Evolutionary conservation across 2,797 vertebrate genomes (phyloP).

Genomic region (Pangasius larnaudii): DNA sequence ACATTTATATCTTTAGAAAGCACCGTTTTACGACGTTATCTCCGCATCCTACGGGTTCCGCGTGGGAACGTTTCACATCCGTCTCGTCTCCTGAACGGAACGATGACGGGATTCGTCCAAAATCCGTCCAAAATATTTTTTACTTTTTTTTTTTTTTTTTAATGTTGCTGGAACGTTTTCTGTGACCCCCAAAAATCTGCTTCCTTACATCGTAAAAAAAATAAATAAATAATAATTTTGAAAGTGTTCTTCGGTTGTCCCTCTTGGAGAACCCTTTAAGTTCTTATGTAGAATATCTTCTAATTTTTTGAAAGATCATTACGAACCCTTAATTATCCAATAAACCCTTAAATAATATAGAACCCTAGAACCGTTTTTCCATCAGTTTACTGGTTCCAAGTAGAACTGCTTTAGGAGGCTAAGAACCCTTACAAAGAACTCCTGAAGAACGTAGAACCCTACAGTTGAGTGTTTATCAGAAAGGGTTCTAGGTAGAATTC

Average conservation of each 20-base stretch:
- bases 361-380: neutral
- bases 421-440: neutral
- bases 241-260: neutral
- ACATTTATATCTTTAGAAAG: neutral
- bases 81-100: neutral
- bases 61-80: neutral
- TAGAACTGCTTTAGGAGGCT: neutral
- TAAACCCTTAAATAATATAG: neutral
- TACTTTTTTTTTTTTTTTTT: neutral
- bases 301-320: neutral
- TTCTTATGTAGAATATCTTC: neutral
- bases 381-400: neutral
- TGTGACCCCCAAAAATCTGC: neutral
- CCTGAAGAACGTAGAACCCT: neutral
- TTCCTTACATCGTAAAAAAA: neutral
- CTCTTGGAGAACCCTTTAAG: neutral
- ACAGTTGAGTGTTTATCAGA: neutral
- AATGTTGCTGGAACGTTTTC: neutral
- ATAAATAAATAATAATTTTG: neutral
- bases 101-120: neutral
- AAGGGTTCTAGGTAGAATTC: neutral
- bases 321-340: neutral
- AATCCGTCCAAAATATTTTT: neutral
- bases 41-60: neutral
- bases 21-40: neutral